Evolutionary conservation across 2,888 invertebrate genomes (phyloP).

Genomic region (Lottia gigantea): DNA sequence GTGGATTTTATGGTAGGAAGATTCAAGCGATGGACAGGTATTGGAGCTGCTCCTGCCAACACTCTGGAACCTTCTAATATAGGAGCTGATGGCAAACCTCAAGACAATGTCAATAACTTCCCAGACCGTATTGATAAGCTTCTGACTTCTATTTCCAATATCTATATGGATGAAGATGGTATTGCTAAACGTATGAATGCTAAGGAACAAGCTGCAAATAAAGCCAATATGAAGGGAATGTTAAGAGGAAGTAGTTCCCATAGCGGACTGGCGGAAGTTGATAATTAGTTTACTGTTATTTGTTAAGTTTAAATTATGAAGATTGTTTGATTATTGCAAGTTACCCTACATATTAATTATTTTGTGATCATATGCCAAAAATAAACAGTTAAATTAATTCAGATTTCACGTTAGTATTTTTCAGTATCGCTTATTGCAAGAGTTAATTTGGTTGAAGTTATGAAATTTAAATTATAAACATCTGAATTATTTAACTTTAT

Average conservation of each 20-base stretch:
- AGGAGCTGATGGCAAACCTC: conserved; percentile 3
- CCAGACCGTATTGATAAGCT: conserved; percentile 65
- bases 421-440: too few relatives aligned
- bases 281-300: too few relatives aligned
- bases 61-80: conserved; percentile 24
- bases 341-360: too few relatives aligned
- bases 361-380: too few relatives aligned
- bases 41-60: conserved; percentile 32
- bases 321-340: too few relatives aligned
- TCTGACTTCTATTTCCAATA: conserved; percentile 62
- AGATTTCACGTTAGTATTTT: too few relatives aligned
- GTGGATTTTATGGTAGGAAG: conserved; percentile 64
- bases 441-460: too few relatives aligned
- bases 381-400: too few relatives aligned
- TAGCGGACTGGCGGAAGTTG: not conserved
- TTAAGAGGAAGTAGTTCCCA: not conserved
- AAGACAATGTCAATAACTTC: conserved; percentile 53
- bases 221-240: not conserved
- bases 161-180: conserved; percentile 56
- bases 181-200: not conserved
- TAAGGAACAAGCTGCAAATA: not conserved
- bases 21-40: conserved; percentile 54
- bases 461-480: too few relatives aligned
- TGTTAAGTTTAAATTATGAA: too few relatives aligned
- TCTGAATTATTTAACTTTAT: too few relatives aligned